phyloP scores from a whole-genome alignment of 2,797 vertebrate genomes.

The Premnoplex brunnescens region DNA sequence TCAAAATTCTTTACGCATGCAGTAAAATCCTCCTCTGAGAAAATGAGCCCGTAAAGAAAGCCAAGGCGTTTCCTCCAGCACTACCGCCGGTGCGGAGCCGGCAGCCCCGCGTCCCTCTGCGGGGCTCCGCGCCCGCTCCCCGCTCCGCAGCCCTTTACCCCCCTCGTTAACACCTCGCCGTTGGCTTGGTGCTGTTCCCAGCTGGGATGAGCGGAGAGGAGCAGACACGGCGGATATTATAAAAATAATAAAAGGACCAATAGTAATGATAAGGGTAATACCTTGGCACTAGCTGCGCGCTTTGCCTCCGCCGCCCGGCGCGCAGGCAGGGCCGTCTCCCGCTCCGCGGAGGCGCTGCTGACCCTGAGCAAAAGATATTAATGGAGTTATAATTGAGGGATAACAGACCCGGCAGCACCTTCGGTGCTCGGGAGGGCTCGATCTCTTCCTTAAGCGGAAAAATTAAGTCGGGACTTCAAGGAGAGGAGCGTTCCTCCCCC shows the following conservation, averaged over 20 bases:
- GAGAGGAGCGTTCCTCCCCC: neutral
- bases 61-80: neutral
- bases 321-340: neutral
- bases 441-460: neutral
- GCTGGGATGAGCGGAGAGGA: neutral
- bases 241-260: rapidly evolving
- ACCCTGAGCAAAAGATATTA: neutral
- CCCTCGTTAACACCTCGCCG: slow-evolving; percentile 21
- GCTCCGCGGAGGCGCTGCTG: slow-evolving; percentile 38
- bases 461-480: neutral
- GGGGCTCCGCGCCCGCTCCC: neutral
- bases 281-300: slow-evolving; percentile 25
- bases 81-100: neutral
- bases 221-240: rapidly evolving
- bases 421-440: neutral
- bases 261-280: neutral
- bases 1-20: slow-evolving; percentile 63
- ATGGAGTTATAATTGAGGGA: slow-evolving; percentile 56
- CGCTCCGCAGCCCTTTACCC: neutral
- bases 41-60: slow-evolving; percentile 63
- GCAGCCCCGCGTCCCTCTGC: neutral
- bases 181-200: neutral
- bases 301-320: slow-evolving; percentile 14
- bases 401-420: slow-evolving; percentile 31
- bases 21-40: slow-evolving; percentile 66